These are phyloP conservation scores for Lacanobia wlatinum DNA, from an alignment of 2,888 invertebrate species.

Conservation along the genomic window DNA sequence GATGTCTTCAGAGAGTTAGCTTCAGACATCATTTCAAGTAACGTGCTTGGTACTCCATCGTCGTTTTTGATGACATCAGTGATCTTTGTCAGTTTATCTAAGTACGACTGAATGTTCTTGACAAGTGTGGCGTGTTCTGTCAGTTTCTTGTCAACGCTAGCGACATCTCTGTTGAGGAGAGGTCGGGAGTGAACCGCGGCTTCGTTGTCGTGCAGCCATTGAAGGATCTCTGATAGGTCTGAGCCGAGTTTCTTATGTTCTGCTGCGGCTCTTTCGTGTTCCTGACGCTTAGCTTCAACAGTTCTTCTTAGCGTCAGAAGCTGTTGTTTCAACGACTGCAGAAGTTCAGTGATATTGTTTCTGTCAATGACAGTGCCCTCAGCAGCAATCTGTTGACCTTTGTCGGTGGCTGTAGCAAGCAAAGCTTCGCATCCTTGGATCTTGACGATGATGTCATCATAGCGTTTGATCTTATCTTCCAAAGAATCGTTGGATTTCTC, in stretches of 20 bases:
- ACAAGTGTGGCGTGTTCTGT: slow-evolving; percentile 93
- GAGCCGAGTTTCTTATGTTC: slow-evolving; percentile 96
- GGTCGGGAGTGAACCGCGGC: slow-evolving; percentile 95
- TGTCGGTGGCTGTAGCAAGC: slow-evolving; percentile 96
- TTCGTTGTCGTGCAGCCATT: slow-evolving; percentile 96
- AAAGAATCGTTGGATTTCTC: slow-evolving; percentile 95
- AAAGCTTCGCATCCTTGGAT: slow-evolving; percentile 97
- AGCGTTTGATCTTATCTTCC: slow-evolving; percentile 96
- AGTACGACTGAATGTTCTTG: slow-evolving; percentile 92
- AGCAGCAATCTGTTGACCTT: slow-evolving; percentile 97
- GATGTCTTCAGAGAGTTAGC: slow-evolving; percentile 94
- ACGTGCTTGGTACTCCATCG: slow-evolving; percentile 94
- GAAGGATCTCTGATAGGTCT: slow-evolving; percentile 95
- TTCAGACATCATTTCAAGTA: slow-evolving; percentile 96
- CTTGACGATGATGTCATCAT: slow-evolving; percentile 95
- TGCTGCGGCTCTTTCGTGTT: slow-evolving; percentile 96
- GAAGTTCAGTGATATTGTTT: slow-evolving; percentile 96
- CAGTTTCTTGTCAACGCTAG: slow-evolving; percentile 95
- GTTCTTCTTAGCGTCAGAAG: slow-evolving; percentile 94
- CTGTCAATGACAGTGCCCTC: slow-evolving; percentile 97
- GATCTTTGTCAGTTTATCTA: slow-evolving; percentile 93
- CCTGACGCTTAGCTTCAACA: slow-evolving; percentile 96
- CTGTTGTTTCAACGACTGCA: slow-evolving; percentile 96
- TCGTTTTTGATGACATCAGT: slow-evolving; percentile 94
- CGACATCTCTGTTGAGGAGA: slow-evolving; percentile 94